A percentile compares a stretch with the other conserved stretches of the same genome.
Evolutionary conservation across 1,140 invertebrate genomes (phyloP).

Genomic region (Saccostrea glomerata): DNA sequence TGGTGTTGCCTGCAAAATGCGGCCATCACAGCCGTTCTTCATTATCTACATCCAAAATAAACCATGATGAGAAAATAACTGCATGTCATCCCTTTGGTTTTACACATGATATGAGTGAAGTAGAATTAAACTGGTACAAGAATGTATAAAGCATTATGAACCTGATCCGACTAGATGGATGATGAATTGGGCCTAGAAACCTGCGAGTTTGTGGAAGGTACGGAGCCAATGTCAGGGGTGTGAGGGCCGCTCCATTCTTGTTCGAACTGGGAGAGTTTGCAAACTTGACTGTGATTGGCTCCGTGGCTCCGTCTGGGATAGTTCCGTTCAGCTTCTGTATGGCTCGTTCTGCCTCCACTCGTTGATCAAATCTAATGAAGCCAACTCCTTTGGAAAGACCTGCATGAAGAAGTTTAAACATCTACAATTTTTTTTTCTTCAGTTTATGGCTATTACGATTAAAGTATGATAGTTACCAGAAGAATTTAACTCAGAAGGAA

Average conservation of each 20-base stretch:
- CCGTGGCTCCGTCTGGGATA: conserved; percentile 93
- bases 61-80: conserved; percentile 26
- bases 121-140: conserved; percentile 44
- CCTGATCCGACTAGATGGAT: conserved; percentile 94
- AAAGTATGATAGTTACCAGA: neutral
- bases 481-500: neutral
- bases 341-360: conserved; percentile 96
- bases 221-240: conserved; percentile 83
- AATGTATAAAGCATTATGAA: conserved; percentile 77
- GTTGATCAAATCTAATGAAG: conserved; percentile 99
- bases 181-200: conserved; percentile 95
- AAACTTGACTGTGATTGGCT: conserved; percentile 99
- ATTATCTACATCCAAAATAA: conserved; percentile 37
- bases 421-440: neutral
- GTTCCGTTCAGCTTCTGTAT: conserved; percentile 99
- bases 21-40: conserved; percentile 25
- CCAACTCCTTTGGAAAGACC: conserved; percentile 99
- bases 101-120: conserved; percentile 31
- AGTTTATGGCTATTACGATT: neutral
- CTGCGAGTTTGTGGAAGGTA: conserved; percentile 87
- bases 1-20: conserved; percentile 32
- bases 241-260: conserved; percentile 72
- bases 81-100: conserved; percentile 23
- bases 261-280: conserved; percentile 88
- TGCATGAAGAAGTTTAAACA: conserved; percentile 70